Evolutionary conservation across 1,140 invertebrate species (phyloP).

Genomic region (Hypothenemus hampei): DNA sequence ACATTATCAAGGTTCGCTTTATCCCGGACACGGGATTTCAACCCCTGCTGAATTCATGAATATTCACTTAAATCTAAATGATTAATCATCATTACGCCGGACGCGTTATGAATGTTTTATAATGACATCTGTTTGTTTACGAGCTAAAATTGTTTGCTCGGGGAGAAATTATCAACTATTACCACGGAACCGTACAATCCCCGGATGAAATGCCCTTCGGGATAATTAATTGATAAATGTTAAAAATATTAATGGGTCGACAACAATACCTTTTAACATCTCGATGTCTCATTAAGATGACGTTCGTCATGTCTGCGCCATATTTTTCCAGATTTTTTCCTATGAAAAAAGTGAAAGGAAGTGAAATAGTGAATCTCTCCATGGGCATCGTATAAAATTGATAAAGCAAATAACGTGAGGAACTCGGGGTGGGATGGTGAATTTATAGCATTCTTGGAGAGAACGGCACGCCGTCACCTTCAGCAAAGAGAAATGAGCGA

Average conservation of each 20-base stretch:
- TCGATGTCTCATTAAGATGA: too few relatives aligned
- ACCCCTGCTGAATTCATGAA: slow-evolving; percentile 37
- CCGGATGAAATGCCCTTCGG: slow-evolving; percentile 19
- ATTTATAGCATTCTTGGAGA: slow-evolving; percentile 35
- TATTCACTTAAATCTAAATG: slow-evolving; percentile 44
- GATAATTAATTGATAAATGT: slow-evolving; percentile 28
- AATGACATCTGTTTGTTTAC: slow-evolving; percentile 42
- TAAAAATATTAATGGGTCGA: slow-evolving; percentile 28
- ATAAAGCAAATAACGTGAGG: slow-evolving; percentile 34
- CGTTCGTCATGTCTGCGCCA: too few relatives aligned
- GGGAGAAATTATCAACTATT: slow-evolving; percentile 33
- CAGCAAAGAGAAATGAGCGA: slow-evolving; percentile 33
- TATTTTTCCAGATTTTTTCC: too few relatives aligned
- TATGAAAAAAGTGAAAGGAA: too few relatives aligned
- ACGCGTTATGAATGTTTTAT: slow-evolving; percentile 42
- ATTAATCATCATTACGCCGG: slow-evolving; percentile 45
- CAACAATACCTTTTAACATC: too few relatives aligned
- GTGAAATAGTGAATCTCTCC: slow-evolving; percentile 20
- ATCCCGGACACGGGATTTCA: slow-evolving; percentile 27
- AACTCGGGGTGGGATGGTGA: slow-evolving; percentile 26
- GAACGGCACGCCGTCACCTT: slow-evolving; percentile 32
- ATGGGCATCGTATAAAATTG: slow-evolving; percentile 30
- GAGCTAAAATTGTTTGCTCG: slow-evolving; percentile 36
- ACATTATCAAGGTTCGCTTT: slow-evolving; percentile 28
- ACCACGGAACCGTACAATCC: slow-evolving; percentile 22